Conservation (phyloP, 2,113 vertebrate genomes). For the Butastur rufipennis region DNA sequence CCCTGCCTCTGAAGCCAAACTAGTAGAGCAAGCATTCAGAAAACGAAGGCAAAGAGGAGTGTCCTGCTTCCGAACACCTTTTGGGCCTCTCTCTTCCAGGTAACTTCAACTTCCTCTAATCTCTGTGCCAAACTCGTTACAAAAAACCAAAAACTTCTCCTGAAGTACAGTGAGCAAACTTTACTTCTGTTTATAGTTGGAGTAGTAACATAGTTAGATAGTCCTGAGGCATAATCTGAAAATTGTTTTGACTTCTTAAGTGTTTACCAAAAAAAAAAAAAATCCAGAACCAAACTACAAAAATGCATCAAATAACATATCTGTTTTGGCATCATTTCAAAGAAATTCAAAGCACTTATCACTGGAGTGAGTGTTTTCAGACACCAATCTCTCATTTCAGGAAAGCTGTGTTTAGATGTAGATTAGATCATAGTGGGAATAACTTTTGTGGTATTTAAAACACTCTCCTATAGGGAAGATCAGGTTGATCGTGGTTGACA, state of each 20-base stretch:
- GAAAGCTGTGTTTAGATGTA: conserved; percentile 46
- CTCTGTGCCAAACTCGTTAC: neutral
- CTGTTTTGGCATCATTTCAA: conserved; percentile 13
- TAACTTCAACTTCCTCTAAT: conserved; percentile 43
- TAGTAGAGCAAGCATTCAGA: conserved; percentile 97
- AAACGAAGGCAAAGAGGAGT: conserved; percentile 95
- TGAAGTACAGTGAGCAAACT: neutral
- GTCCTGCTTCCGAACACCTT: conserved; percentile 96
- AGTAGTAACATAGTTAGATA: neutral
- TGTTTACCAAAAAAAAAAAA: neutral
- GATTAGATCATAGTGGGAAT: conserved; percentile 36
- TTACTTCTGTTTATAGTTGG: neutral
- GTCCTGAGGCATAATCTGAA: neutral
- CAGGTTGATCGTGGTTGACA: neutral
- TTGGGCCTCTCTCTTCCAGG: conserved; percentile 96
- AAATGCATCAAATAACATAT: neutral
- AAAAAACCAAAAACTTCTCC: neutral
- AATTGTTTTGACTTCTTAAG: neutral
- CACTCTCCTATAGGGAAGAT: neutral
- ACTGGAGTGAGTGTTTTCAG: conserved; percentile 4
- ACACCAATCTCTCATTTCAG: neutral
- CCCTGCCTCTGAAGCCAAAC: conserved; percentile 91
- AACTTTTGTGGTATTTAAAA: conserved; percentile 38
- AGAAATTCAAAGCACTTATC: conserved; percentile 30
- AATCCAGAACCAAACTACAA: neutral